Conservation (phyloP, 64 coral and sea anemone species). For the Montipora sp. region DNA sequence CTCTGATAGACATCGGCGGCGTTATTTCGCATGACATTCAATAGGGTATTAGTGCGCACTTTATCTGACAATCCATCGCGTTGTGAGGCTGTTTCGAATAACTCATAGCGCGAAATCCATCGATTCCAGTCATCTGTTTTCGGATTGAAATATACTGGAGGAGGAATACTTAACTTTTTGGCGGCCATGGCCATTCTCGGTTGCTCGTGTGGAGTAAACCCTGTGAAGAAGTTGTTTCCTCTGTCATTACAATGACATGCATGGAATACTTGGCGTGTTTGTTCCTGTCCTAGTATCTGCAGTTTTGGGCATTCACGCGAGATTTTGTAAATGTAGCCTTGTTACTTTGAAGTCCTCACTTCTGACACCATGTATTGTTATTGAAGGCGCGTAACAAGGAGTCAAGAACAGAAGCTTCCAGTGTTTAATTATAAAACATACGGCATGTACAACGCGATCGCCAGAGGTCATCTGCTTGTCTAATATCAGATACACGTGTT, state of each 20-base stretch:
- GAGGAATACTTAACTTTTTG: slow-evolving; percentile 42
- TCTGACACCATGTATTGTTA: too few relatives aligned
- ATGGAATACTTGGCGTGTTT: not conserved
- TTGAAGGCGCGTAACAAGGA: too few relatives aligned
- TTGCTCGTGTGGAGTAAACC: not conserved
- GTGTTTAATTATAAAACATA: too few relatives aligned
- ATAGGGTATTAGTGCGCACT: slow-evolving; percentile 25
- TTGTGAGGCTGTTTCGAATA: slow-evolving; percentile 51
- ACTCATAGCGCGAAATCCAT: slow-evolving; percentile 45
- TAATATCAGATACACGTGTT: too few relatives aligned
- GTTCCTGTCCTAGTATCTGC: not conserved
- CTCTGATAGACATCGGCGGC: slow-evolving; percentile 13
- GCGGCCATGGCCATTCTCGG: not conserved
- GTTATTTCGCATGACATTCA: not conserved
- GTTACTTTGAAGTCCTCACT: too few relatives aligned
- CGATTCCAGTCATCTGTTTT: slow-evolving; percentile 58
- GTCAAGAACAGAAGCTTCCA: too few relatives aligned
- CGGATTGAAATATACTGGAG: not conserved
- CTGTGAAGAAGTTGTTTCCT: not conserved
- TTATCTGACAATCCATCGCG: slow-evolving; percentile 44
- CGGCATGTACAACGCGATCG: too few relatives aligned
- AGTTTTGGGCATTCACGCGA: too few relatives aligned
- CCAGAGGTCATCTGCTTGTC: too few relatives aligned
- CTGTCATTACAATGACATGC: not conserved
- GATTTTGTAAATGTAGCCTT: too few relatives aligned